phyloP scores from a whole-genome alignment of 2,797 vertebrate genomes.

The Todus mexicanus region DNA sequence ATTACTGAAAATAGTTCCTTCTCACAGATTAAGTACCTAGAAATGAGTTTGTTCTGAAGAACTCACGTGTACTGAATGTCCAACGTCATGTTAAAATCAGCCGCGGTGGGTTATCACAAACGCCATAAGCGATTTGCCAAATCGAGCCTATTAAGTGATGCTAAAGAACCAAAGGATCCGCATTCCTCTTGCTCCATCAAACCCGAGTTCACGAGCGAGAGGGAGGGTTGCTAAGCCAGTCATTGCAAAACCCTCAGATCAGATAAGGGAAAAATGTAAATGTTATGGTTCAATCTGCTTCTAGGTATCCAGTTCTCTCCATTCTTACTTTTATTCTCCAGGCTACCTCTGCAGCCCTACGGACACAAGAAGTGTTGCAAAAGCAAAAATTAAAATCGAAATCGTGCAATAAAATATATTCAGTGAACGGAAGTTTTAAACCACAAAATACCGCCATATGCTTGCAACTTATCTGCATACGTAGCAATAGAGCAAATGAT shows the following conservation, averaged over 20 bases:
- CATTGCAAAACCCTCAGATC: constrained; percentile 13
- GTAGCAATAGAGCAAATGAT: not conserved
- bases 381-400: not conserved
- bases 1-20: not conserved
- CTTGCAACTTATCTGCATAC: not conserved
- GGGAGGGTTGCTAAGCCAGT: not conserved
- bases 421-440: not conserved
- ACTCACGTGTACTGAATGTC: not conserved
- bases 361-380: not conserved
- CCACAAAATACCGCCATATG: not conserved
- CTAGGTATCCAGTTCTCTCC: not conserved
- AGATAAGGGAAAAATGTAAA: constrained; percentile 41
- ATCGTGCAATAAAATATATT: not conserved
- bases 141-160: not conserved
- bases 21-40: not conserved
- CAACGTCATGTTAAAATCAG: not conserved
- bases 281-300: not conserved
- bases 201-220: accelerated
- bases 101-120: not conserved
- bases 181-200: not conserved
- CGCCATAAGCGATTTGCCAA: not conserved
- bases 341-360: not conserved
- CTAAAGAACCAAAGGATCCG: not conserved
- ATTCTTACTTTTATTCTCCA: not conserved
- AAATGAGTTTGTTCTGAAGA: not conserved